Percentiles rank a stretch among this genome's conserved stretches.
These are phyloP conservation scores for Peromyscus melanophrys DNA, from an alignment of 2,797 vertebrate species.

Conservation along the genomic window DNA sequence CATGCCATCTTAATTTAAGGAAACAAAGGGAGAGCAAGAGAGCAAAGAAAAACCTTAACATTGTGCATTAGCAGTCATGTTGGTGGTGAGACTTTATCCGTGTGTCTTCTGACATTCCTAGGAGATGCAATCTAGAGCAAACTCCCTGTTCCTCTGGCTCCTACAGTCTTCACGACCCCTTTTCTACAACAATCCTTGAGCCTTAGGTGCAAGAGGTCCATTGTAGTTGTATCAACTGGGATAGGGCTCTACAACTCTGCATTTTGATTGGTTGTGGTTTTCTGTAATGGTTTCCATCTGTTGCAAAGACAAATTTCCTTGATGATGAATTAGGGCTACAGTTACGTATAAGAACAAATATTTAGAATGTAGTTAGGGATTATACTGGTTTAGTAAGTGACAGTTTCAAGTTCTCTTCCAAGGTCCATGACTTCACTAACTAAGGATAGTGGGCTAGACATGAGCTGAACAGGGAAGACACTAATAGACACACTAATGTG, in stretches of 20 bases:
- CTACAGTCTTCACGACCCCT: neutral
- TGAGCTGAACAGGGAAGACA: neutral
- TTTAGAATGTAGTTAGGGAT: neutral
- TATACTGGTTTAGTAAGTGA: neutral
- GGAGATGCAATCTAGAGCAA: neutral
- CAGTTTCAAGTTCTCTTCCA: neutral
- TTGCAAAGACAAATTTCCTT: neutral
- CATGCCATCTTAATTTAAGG: neutral
- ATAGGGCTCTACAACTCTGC: neutral
- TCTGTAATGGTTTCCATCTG: neutral
- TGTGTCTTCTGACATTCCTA: neutral
- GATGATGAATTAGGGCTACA: too few relatives aligned
- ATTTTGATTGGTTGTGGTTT: neutral
- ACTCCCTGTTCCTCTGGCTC: neutral
- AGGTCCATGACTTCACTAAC: neutral
- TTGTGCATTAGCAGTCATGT: too few relatives aligned
- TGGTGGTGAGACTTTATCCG: neutral
- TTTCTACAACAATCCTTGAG: neutral
- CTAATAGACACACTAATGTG: neutral
- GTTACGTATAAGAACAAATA: neutral
- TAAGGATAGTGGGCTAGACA: neutral
- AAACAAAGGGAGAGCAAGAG: neutral
- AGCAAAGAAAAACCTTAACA: neutral
- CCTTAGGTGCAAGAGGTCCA: neutral
- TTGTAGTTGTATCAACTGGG: neutral